Evolutionary conservation across 2,888 invertebrate genomes (phyloP), one percentile per base, ranked within the genome.

Genomic region (Prosopocoilus inquinatus): DNA sequence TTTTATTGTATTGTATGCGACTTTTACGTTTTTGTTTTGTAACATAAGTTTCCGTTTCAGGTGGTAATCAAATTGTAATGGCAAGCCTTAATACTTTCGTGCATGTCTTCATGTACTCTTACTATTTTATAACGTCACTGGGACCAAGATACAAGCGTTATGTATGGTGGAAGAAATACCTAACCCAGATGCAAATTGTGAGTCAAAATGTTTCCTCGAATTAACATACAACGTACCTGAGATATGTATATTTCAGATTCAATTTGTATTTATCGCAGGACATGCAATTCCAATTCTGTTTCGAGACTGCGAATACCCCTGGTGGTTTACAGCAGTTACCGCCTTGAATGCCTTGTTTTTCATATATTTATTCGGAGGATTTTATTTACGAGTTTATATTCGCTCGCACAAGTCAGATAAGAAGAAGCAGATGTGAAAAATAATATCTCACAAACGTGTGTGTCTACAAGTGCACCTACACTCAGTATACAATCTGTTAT

Each of bases 81-180:
- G 89, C 91, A 0, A 79, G 89, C 55, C 84, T 92, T 66, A 94
- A 94, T 76, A 86, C 90, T 0, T 89, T 90, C 73, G 88, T 94
- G 58, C 94, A 94, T 76, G 81, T 92, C 55, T 79, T 92, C 62
- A 94, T 94, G 94, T 94, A 94, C 76, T 80, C 83, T 0, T 94
- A 94, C 75, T 94, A 94, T 75, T 81, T 91, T 68, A 79, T 94
- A 61, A 83, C 93, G 0, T 90, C 90, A 1, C 81, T 92, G 55
- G 93, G 93, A 3, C 91, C 92, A 1, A 79, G 85, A 60, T 86
- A 90, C 72, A 89, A 89, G 73, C 89, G 90, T 68, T 90, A 87
- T 70, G 77, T 93, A 11, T 93, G 92, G 92, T 94, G 92, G 93
- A 94, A 94, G 75, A 88, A 83, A 67, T 88, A 93, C 71, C 82